A percentile compares a stretch with the other conserved stretches of the same genome.
Evolutionary conservation across 2,797 vertebrate species (phyloP).

Genomic region (Prunella strophiata): DNA sequence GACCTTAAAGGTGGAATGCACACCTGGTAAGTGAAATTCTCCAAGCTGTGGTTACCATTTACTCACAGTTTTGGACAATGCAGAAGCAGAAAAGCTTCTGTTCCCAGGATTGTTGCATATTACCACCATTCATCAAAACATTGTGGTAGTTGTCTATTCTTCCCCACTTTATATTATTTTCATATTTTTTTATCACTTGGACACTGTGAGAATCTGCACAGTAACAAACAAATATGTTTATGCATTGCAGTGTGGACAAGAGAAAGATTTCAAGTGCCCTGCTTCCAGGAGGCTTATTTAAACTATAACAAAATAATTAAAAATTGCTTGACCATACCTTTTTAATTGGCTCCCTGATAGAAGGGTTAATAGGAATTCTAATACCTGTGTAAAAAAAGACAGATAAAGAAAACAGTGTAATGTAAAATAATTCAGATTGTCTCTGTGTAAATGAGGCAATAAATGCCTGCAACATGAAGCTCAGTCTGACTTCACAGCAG

Average conservation of each 20-base stretch:
- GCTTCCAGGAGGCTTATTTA: background rate
- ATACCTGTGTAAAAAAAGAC: conserved; percentile 20
- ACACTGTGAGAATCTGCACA: background rate
- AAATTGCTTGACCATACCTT: conserved; percentile 37
- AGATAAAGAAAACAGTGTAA: conserved; percentile 57
- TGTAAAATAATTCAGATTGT: conserved; percentile 52
- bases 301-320: conserved; percentile 30
- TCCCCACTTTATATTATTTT: conserved; percentile 11
- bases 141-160: background rate
- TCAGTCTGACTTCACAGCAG: conserved; percentile 59
- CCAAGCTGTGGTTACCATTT: background rate
- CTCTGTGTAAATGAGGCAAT: conserved; percentile 52
- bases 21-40: background rate
- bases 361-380: conserved; percentile 51
- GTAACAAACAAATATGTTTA: background rate
- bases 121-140: background rate
- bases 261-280: background rate
- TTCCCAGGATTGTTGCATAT: conserved; percentile 15
- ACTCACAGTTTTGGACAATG: background rate
- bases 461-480: conserved; percentile 54
- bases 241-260: background rate
- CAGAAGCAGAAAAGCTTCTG: background rate
- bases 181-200: background rate
- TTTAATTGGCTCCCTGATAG: conserved; percentile 42
- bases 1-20: background rate